Evolutionary conservation across 2,888 invertebrate species (phyloP), one percentile per base, ranked within the genome.

Genomic region (Drosophila neotestacea): DNA sequence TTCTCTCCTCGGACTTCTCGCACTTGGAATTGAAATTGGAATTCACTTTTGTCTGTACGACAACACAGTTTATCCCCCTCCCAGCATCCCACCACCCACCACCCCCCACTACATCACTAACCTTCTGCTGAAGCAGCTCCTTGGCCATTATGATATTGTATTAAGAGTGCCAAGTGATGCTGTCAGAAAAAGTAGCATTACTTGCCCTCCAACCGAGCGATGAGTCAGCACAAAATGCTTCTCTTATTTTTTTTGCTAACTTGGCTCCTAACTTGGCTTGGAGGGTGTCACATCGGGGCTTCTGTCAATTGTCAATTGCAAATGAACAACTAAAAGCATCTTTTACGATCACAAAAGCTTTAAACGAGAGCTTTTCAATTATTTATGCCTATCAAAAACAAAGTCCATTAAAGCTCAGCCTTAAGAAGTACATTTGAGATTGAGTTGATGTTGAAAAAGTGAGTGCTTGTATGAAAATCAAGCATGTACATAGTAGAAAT

Each of bases 101-200:
- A 0, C 27, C 0, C 13, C 13, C 39, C 30, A 2, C 16, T 6
- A n/a, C 27, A 5, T 10, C 2, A 6, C 13, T 16, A 11, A 4
- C 32, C 32, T 9, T 22, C 22, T 22, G 22, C 22, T 22, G 22
- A 22, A 52, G 34, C 55, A 44, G 64, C 73, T 71, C 59, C 65
- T 70, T 55, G 73, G 59, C 88, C 87, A 84, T 86, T 81, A 82
- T 79, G 67, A 87, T 87, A 89, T 87, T 85, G 82, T 82, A 89
- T 77, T 72, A 85, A 73, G 75, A 69, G 89, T 61, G 89, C 72
- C 88, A 89, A 82, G 68, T 84, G 85, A 76, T 51, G 75, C 81
- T 77, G 81, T 68, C 67, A 67, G n/a, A 58, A 65, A 66, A 70
- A 64, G 56, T 74, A 50, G 61, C 50, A 61, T 50, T 56, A 42